phyloP scores from a whole-genome alignment of 2,888 invertebrate species.

The Callimorpha dominula region DNA sequence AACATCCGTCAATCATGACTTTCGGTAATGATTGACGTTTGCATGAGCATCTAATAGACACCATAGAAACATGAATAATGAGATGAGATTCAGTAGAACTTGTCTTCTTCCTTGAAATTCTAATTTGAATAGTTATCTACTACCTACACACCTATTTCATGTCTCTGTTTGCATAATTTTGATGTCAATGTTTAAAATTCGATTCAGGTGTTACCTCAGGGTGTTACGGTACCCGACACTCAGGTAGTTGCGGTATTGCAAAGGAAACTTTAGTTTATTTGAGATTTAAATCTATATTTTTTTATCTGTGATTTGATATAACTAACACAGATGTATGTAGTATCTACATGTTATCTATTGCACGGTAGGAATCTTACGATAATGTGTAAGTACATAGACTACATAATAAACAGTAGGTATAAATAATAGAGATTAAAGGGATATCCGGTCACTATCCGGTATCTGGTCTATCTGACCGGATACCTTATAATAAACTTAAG shows the following conservation, averaged over 20 bases:
- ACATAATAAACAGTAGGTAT: too few species aligned
- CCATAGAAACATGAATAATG: neutral
- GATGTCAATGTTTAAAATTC: slow-evolving; percentile 9
- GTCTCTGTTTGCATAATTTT: slow-evolving; percentile 1
- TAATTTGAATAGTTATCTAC: slow-evolving; percentile 1
- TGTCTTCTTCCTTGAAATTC: neutral
- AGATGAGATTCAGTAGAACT: neutral
- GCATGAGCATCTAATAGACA: too few species aligned
- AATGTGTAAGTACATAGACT: too few species aligned
- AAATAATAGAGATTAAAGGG: too few species aligned
- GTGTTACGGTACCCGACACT: neutral
- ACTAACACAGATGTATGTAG: neutral
- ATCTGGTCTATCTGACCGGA: too few species aligned
- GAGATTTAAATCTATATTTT: neutral
- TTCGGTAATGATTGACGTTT: too few species aligned
- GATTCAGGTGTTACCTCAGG: neutral
- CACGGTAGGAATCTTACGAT: neutral
- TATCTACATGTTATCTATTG: neutral
- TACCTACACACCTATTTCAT: slow-evolving; percentile 1
- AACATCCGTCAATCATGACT: too few species aligned
- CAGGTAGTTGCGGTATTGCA: neutral
- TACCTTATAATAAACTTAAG: too few species aligned
- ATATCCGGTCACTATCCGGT: too few species aligned
- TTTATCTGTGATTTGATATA: neutral
- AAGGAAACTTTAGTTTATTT: neutral